A percentile compares a stretch with the other conserved stretches of the same genome.
Conservation (phyloP, 1,140 invertebrate genomes). For the Varroa destructor region DNA sequence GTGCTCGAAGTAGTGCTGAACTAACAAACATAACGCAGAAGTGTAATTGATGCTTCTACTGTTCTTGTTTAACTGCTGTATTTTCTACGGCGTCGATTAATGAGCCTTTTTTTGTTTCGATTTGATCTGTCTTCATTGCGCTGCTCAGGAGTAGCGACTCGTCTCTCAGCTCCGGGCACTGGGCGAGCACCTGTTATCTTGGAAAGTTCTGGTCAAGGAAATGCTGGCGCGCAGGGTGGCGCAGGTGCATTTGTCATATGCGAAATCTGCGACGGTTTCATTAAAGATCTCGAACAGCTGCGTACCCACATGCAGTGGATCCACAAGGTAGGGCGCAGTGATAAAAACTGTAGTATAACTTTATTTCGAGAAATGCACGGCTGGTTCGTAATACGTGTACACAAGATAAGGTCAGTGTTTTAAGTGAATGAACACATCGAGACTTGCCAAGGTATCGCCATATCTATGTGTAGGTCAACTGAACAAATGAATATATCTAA, state of each 20-base stretch:
- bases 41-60: no score
- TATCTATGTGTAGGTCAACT: no score
- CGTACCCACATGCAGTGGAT: constrained; percentile 91
- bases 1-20: no score
- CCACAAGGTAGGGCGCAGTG: constrained; percentile 50
- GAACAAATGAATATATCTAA: no score
- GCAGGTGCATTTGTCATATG: constrained; percentile 63
- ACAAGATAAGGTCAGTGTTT: not conserved
- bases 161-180: constrained; percentile 29
- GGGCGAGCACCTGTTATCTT: constrained; percentile 27
- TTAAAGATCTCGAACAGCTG: constrained; percentile 80
- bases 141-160: constrained; percentile 39
- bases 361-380: not conserved
- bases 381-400: not conserved
- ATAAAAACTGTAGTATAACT: not conserved
- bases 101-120: no score
- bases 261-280: constrained; percentile 87
- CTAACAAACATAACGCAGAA: no score
- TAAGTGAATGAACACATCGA: no score
- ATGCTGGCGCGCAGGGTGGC: constrained; percentile 47
- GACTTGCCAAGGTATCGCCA: no score
- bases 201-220: constrained; percentile 37
- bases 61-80: no score
- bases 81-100: no score
- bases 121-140: not conserved